These are phyloP conservation scores for Rhagonycha fulva DNA, from an alignment of 2,888 invertebrate genomes.

Conservation along the genomic window DNA sequence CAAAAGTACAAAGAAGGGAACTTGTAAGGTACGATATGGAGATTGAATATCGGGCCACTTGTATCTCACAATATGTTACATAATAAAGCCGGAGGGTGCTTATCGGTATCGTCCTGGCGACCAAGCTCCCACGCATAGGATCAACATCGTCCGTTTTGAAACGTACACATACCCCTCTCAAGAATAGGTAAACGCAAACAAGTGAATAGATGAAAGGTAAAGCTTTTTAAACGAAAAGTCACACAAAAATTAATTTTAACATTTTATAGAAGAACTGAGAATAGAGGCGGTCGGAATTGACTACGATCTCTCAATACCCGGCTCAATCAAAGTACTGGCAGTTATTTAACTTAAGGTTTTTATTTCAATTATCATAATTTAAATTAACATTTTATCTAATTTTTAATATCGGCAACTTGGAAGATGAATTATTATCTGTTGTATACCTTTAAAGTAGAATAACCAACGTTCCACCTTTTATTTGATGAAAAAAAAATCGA, in stretches of 20 bases:
- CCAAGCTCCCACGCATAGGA: constrained; percentile 33
- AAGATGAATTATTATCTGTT: neutral
- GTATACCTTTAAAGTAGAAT: neutral
- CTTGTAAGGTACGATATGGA: constrained; percentile 30
- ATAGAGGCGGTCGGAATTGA: no score
- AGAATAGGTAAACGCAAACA: neutral
- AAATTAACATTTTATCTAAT: neutral
- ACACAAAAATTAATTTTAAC: neutral
- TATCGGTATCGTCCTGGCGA: constrained; percentile 31
- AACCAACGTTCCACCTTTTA: neutral
- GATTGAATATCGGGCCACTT: constrained; percentile 30
- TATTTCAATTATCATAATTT: neutral
- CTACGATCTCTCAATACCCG: no score
- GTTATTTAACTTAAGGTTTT: neutral
- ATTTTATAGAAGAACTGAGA: neutral
- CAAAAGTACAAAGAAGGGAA: constrained; percentile 22
- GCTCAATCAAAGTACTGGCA: no score
- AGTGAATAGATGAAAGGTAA: neutral
- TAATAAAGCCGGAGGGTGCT: constrained; percentile 30
- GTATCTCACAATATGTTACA: constrained; percentile 32
- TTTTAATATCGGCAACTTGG: neutral
- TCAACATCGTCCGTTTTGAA: constrained; percentile 20
- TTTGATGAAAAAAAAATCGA: neutral
- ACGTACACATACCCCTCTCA: neutral
- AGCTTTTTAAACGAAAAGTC: neutral